Conservation (phyloP, 1,140 invertebrate species). For the Babylonia areolata region DNA sequence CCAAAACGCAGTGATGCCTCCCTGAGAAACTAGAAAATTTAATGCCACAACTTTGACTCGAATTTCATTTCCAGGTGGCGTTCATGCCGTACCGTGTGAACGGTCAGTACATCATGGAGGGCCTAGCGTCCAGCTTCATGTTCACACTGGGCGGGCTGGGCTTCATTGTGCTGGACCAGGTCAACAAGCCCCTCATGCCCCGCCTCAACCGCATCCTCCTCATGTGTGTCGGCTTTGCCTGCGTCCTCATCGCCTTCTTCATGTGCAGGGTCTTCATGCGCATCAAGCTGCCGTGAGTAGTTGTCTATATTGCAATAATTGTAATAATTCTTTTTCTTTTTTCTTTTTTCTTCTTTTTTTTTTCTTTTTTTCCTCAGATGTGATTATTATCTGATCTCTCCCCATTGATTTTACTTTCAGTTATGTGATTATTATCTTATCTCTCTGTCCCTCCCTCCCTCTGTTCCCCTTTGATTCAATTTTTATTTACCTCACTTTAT, state of each 20-base stretch:
- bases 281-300: conserved; percentile 92
- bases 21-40: no score
- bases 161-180: conserved; percentile 96
- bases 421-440: no score
- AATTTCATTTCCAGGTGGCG: no score
- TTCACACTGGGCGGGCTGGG: conserved; percentile 97
- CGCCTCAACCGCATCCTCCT: conserved; percentile 94
- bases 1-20: no score
- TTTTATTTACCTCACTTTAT: no score
- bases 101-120: conserved; percentile 99
- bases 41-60: no score
- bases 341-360: background rate
- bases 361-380: background rate
- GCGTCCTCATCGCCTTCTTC: conserved; percentile 95
- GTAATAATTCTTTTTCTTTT: background rate
- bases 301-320: background rate
- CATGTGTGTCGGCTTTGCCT: conserved; percentile 94
- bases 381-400: no score
- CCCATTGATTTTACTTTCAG: no score
- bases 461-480: no score
- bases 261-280: conserved; percentile 99
- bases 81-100: conserved; percentile 99
- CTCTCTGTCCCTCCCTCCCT: no score
- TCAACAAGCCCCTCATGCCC: conserved; percentile 92
- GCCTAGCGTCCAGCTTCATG: conserved; percentile 95